These are phyloP conservation scores for Epirrhoe alternata DNA, from an alignment of 2,888 invertebrate species.

Conservation along the genomic window DNA sequence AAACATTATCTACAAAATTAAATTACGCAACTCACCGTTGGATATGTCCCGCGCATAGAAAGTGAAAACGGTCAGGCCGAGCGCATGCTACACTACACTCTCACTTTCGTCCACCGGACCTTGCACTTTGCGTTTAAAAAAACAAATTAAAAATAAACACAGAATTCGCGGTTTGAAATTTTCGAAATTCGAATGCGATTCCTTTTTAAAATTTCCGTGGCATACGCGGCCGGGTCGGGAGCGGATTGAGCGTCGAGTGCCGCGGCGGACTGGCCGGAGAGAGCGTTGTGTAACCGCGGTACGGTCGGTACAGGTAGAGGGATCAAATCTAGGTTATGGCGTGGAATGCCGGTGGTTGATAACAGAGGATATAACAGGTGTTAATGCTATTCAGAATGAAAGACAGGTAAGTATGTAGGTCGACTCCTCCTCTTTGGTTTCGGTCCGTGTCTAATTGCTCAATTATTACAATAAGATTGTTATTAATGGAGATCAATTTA, in stretches of 20 bases:
- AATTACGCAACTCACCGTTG: conserved; percentile 67
- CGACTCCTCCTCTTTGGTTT: conserved; percentile 5
- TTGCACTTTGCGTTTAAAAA: conserved; percentile 54
- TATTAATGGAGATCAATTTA: neutral
- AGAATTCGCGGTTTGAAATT: conserved; percentile 55
- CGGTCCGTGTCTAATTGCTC: conserved; percentile 1
- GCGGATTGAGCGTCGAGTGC: conserved; percentile 63
- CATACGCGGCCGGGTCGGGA: conserved; percentile 45
- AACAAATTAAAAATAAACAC: conserved; percentile 35
- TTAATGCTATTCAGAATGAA: conserved; percentile 13
- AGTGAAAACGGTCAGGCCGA: conserved; percentile 73
- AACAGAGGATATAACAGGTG: conserved; percentile 33
- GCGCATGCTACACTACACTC: conserved; percentile 67
- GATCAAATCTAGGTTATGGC: conserved; percentile 38
- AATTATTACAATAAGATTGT: neutral
- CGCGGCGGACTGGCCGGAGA: conserved; percentile 60
- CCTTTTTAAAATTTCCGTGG: conserved; percentile 43
- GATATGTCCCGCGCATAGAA: conserved; percentile 74
- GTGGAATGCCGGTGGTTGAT: conserved; percentile 34
- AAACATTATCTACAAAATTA: conserved; percentile 48
- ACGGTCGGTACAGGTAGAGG: conserved; percentile 20
- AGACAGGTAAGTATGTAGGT: neutral
- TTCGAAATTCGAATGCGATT: conserved; percentile 59
- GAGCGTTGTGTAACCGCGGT: conserved; percentile 52
- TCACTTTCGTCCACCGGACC: conserved; percentile 66